Evolutionary conservation across 2,888 invertebrate genomes (phyloP).

Genomic region (Nasonia oneida): DNA sequence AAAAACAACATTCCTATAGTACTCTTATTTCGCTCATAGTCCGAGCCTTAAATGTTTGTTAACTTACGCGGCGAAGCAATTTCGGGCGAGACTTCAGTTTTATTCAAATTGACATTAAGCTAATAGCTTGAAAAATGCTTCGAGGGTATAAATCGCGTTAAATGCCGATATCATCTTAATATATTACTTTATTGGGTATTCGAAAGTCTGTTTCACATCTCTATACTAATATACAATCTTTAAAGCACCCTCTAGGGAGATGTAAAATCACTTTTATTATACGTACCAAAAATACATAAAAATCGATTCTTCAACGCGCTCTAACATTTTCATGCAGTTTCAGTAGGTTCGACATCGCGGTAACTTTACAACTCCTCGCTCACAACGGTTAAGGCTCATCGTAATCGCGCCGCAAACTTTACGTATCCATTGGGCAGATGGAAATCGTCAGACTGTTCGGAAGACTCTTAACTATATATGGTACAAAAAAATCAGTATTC

Average conservation of each 20-base stretch:
- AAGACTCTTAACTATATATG: not conserved
- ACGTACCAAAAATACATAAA: constrained; percentile 24
- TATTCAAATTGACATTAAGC: constrained; percentile 15
- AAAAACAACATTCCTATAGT: not conserved
- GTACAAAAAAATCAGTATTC: not conserved
- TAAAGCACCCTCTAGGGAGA: constrained; percentile 32
- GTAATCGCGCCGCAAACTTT: constrained; percentile 13
- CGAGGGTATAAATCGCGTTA: not conserved
- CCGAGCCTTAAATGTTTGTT: not conserved
- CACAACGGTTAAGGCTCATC: constrained; percentile 4
- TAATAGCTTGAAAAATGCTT: not conserved
- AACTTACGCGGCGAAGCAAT: not conserved
- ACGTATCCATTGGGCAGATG: constrained; percentile 17
- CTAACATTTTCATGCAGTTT: constrained; percentile 4
- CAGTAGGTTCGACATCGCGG: not conserved
- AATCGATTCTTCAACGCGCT: not conserved
- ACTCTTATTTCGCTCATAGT: not conserved
- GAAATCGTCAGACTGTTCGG: constrained; percentile 16
- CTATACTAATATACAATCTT: constrained; percentile 6
- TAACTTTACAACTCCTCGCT: constrained; percentile 23
- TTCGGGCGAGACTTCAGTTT: not conserved
- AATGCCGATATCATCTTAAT: not conserved
- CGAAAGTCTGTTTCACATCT: not conserved
- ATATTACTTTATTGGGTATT: constrained; percentile 11
- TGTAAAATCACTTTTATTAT: constrained; percentile 18